Evolutionary conservation across 2,797 vertebrate genomes (phyloP).

Genomic region (Lepus oiostolus): DNA sequence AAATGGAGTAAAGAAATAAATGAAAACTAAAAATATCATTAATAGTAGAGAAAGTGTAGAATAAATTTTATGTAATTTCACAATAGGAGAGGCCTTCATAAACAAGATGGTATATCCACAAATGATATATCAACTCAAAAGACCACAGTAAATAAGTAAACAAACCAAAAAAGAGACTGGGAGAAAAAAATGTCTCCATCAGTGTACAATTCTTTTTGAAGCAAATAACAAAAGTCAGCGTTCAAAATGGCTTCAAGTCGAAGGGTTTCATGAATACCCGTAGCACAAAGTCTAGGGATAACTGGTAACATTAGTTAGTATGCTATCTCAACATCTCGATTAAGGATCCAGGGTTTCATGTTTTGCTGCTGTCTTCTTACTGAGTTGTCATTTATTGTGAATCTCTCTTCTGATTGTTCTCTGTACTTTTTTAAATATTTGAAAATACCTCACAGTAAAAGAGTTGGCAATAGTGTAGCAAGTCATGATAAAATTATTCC

Average conservation of each 20-base stretch:
- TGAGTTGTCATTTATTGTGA: background rate
- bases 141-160: background rate
- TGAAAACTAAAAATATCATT: conserved; percentile 50
- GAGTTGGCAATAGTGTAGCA: background rate
- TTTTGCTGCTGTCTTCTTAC: background rate
- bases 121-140: background rate
- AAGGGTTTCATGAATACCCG: background rate
- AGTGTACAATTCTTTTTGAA: background rate
- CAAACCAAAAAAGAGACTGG: background rate
- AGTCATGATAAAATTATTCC: conserved; percentile 6
- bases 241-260: background rate
- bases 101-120: background rate
- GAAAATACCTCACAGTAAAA: conserved; percentile 40
- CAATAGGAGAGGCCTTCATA: background rate
- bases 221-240: background rate
- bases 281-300: background rate
- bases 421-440: conserved; percentile 20
- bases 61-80: background rate
- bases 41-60: background rate
- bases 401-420: background rate
- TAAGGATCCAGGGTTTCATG: background rate
- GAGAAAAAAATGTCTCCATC: background rate
- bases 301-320: background rate
- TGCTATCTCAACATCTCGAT: background rate
- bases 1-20: background rate